Base-by-base conservation (phyloP, 2,113 vertebrate genomes). In the Cavia aperea region DNA sequence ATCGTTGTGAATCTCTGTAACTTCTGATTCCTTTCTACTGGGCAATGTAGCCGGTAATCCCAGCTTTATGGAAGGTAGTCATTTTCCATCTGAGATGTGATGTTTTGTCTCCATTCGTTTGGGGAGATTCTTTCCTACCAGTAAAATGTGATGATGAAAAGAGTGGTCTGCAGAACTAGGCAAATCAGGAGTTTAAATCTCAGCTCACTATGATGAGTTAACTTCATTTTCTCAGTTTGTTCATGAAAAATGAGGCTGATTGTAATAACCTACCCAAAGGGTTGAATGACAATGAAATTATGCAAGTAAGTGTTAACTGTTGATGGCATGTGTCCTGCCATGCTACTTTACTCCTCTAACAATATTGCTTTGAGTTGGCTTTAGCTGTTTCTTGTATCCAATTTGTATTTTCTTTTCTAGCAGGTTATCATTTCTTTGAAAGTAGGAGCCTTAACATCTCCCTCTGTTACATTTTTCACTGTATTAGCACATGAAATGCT, bases 381-480 rank as follows among this genome's bases (percentile, higher is more conserved):
- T 81, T 77, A 75, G 15, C 66, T 33, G 29, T 88, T 93, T 86
- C 75, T 83, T 93, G 4, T 46, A 13, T 84, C 24, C 68, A 82
- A 33, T 79, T 68, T 89, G 12, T 24, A 26, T 81, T 91, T 85
- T 93, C 51, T 89, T 89, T 88, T 78, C 46, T 23, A 54, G 19
- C 65, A 16, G 49, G 7, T 16, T 81, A n/a, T 73, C 18, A 68
- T 51, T 94, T 90, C 56, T 94, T 86, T 92, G 78, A 87, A 86
- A 93, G 26, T 8, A 66, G n/a, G 36, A 26, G 31, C 21, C 70
- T 88, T 90, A 72, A 49, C 8, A 5, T 70, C 29, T 77, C 78
- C 56, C 39, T 93, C 24, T 33, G 36, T 90, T 88, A n/a, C 73
- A 51, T 75, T 92, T 88, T 91, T 89, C 72, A 93, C 33, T 46